Evolutionary conservation across 2,888 invertebrate species (phyloP), one percentile per base, ranked within the genome.

Genomic region (Tenthredo livida): DNA sequence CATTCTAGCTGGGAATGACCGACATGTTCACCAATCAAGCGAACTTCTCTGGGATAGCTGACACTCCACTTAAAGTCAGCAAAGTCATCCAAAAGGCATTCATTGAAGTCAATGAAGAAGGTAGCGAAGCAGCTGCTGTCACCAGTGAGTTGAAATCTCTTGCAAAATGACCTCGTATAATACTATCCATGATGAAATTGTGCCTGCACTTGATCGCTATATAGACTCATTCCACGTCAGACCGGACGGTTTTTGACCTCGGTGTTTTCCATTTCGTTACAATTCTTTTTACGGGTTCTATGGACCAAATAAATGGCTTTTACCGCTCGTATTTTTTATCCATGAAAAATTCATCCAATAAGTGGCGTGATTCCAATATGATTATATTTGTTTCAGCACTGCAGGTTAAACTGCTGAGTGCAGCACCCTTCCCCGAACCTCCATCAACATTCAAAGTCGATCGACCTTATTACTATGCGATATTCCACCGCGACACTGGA

Each of bases 21-120:
- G 75, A 75, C 29, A 61, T 80, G 78, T 80, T 80, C 40, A 9
- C 7, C 21, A 10, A 80, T 21, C n/a, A 37, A 5, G 78, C 78
- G 1, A 21, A 80, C 40, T 80, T 80, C 37, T 80, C 78, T 80
- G 78, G 78, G 61, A 91, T 97, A 70, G 92, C 96, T 83, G 93
- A 94, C 78, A 94, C 94, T 85, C 90, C 90, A 0, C 92, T 97
- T 33, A 94, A 90, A 86, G 96, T 97, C 4, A 95, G 95, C 50
- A 95, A 96, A 90, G 96, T 96, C 3, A 93, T 97, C 1, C 97
- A 97, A 91, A 97, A 97, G 91, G 96, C 97, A 0, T 97, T 96
- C 89, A 96, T 97, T 88, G 96, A 97, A 90, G 96, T 97, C 0
- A 96, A 97, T 92, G 97, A 97, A 91, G 96, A 97, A 89, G 97